These are phyloP conservation scores for Otus scops DNA, from an alignment of 2,797 vertebrate species.

Conservation along the genomic window DNA sequence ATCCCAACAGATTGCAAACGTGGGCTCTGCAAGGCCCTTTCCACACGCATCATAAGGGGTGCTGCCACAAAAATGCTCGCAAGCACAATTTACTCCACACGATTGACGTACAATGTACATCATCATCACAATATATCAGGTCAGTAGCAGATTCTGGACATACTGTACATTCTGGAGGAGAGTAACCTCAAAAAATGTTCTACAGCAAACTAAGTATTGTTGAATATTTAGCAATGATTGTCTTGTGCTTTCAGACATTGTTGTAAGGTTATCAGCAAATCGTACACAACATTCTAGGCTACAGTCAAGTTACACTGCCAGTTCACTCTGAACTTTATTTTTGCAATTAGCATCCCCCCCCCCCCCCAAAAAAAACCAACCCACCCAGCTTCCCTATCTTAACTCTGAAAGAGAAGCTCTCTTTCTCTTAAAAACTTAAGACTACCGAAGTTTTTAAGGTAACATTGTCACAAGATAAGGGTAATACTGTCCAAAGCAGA, in stretches of 20 bases:
- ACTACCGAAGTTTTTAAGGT: background rate
- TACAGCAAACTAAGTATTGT: background rate
- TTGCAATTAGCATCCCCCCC: background rate
- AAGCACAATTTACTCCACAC: background rate
- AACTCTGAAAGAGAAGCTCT: background rate
- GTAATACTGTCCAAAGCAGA: background rate
- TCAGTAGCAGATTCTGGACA: background rate
- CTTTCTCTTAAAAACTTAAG: background rate
- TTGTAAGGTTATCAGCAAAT: background rate
- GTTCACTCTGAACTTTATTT: background rate
- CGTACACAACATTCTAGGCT: background rate
- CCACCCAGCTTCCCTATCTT: background rate
- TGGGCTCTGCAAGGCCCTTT: background rate
- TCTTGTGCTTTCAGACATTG: background rate
- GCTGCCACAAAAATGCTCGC: background rate
- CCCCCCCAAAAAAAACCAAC: background rate
- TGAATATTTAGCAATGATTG: background rate
- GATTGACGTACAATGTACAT: background rate
- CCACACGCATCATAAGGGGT: background rate
- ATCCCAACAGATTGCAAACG: fast-evolving
- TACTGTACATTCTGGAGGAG: background rate
- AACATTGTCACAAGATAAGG: background rate
- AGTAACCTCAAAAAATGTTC: background rate
- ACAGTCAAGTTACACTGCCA: background rate
- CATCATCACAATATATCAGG: background rate